Base-by-base conservation (phyloP, 2,113 vertebrate genomes). In the Lagopus leucura region DNA sequence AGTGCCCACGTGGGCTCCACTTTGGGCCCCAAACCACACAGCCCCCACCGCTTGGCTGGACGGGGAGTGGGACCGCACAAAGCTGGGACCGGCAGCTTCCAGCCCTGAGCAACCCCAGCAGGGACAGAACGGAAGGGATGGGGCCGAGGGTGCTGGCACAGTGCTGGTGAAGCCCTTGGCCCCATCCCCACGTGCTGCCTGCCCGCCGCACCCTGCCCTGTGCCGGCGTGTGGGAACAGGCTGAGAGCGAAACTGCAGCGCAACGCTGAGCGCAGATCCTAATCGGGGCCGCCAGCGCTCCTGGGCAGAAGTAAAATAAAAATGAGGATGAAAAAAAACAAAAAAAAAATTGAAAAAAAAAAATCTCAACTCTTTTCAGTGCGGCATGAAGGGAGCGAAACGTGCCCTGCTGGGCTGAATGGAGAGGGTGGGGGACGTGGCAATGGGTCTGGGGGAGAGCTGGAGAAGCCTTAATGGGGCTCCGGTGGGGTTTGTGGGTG, bases 201-300 rank as follows among this genome's bases (percentile, higher is more conserved):
- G 28, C 54, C 54, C 25, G 52, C 52, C 52, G 52, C 54, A 57
- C 54, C 54, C 54, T 57, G 54, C 54, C 43, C 27, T 18, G 16
- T 8, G 61, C 85, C 66, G 45, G 92, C 97, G 95, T 96, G 97
- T 93, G 95, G 60, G 75, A 82, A 97, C 97, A 97, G n/a, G 95
- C 14, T 64, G 91, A 74, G 96, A 96, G 95, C 91, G 97, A 97
- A 98, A 97, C 94, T 96, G 96, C 92, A 77, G 91, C 74, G 77
- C 76, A 70, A 91, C 87, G 86, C 75, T 63, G 92, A 91, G 90
- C 91, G 3, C 71, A 47, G 94, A 91, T 94, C 81, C 92, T 78
- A 93, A 95, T 95, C 94, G 86, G 91, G 78, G 89, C 80, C 19
- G 88, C 28, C 52, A 7, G 85, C 2, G 8, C 3, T 18, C 2